Percentiles rank a stretch among this genome's conserved stretches.
Conservation (phyloP, 2,888 invertebrate genomes). For the Dynastes maya region DNA sequence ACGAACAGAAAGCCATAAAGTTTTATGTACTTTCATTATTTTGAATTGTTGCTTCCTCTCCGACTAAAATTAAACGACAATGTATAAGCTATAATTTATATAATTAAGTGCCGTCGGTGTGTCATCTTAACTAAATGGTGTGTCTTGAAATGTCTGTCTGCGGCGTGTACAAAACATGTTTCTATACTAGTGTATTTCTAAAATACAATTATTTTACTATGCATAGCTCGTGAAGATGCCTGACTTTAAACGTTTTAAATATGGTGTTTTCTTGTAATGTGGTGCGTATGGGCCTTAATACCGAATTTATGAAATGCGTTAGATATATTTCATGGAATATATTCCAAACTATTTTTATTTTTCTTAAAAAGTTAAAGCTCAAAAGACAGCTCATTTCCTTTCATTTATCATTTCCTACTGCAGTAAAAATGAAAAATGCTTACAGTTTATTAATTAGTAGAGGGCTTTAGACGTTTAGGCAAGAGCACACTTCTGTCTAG, state of each 20-base stretch:
- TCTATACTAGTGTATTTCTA: neutral
- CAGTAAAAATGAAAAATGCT: no score
- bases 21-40: slow-evolving; percentile 21
- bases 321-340: neutral
- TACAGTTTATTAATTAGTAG: no score
- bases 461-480: no score
- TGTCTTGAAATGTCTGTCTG: slow-evolving; percentile 5
- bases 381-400: neutral
- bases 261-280: neutral
- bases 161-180: neutral
- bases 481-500: no score
- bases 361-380: neutral
- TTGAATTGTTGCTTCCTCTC: slow-evolving; percentile 13
- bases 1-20: neutral
- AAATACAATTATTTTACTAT: neutral
- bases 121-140: slow-evolving; percentile 10
- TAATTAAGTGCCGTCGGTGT: slow-evolving; percentile 15
- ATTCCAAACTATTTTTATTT: neutral
- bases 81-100: slow-evolving; percentile 11
- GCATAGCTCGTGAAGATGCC: neutral
- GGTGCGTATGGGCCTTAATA: neutral
- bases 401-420: no score
- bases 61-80: slow-evolving; percentile 26
- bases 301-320: neutral
- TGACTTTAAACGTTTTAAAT: neutral